Evolutionary conservation across 2,888 invertebrate species (phyloP).

Genomic region (Megastigmus dorsalis): DNA sequence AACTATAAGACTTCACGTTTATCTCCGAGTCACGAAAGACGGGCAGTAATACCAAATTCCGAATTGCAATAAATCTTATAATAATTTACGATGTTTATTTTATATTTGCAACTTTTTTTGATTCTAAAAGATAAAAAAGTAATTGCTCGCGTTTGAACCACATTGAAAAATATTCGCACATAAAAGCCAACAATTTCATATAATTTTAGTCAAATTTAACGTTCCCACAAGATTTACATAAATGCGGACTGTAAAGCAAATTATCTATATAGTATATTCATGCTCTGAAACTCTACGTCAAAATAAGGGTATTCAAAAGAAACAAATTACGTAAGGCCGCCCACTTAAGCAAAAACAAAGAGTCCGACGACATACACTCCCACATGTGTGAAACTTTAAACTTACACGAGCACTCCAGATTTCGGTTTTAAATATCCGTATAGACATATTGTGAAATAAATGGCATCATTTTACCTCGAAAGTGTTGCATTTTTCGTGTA

Average conservation of each 20-base stretch:
- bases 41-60: too few relatives aligned
- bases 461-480: too few relatives aligned
- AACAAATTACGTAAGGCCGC: slow-evolving; percentile 27
- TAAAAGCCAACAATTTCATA: slow-evolving; percentile 15
- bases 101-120: not conserved
- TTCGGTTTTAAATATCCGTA: too few relatives aligned
- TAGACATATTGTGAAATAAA: too few relatives aligned
- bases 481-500: too few relatives aligned
- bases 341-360: slow-evolving; percentile 20
- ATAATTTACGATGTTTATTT: too few relatives aligned
- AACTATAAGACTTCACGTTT: too few relatives aligned
- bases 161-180: slow-evolving; percentile 11
- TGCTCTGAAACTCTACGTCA: slow-evolving; percentile 25
- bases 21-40: too few relatives aligned
- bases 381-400: slow-evolving; percentile 1
- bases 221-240: slow-evolving; percentile 49
- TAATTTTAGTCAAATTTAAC: slow-evolving; percentile 31
- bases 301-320: slow-evolving; percentile 31
- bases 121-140: not conserved
- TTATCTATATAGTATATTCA: slow-evolving; percentile 9
- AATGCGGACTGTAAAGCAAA: slow-evolving; percentile 17
- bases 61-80: too few relatives aligned
- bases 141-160: slow-evolving; percentile 1
- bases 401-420: too few relatives aligned
- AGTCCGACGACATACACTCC: slow-evolving; percentile 1